These are phyloP conservation scores for Ernsta delagoae DNA, from an alignment of 2,888 invertebrate species.

Conservation along the genomic window DNA sequence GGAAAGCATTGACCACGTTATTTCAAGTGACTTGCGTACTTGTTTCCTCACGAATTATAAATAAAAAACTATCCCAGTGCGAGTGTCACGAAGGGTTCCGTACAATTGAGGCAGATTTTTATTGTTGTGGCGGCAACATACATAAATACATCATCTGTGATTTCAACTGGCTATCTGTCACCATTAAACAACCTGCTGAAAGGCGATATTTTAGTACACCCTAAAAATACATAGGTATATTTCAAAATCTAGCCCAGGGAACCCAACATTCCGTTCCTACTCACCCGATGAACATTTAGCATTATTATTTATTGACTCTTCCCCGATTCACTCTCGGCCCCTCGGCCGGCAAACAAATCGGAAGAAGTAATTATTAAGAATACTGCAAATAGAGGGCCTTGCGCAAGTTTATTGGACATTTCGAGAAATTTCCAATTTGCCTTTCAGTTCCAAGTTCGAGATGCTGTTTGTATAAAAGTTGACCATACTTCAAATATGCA, in stretches of 20 bases:
- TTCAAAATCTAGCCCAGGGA: slow-evolving; percentile 7
- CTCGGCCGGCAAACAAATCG: slow-evolving; percentile 73
- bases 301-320: slow-evolving; percentile 82
- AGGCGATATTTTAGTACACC: too few species aligned
- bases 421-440: slow-evolving; percentile 47
- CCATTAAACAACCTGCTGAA: too few species aligned
- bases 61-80: too few species aligned
- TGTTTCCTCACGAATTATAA: too few species aligned
- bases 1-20: too few species aligned
- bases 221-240: too few species aligned
- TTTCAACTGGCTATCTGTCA: too few species aligned
- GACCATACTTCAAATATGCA: slow-evolving; percentile 21
- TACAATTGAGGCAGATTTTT: too few species aligned
- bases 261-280: slow-evolving; percentile 49
- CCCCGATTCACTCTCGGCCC: slow-evolving; percentile 67
- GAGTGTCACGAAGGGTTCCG: too few species aligned
- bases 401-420: slow-evolving; percentile 63
- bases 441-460: slow-evolving; percentile 4
- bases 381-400: slow-evolving; percentile 75
- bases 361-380: slow-evolving; percentile 84
- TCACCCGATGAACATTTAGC: slow-evolving; percentile 71
- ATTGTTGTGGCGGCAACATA: too few species aligned
- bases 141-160: too few species aligned
- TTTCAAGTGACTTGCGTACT: too few species aligned
- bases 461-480: slow-evolving; percentile 15